phyloP scores from a whole-genome alignment of 2,113 vertebrate genomes.

The Ascaphus truei region DNA sequence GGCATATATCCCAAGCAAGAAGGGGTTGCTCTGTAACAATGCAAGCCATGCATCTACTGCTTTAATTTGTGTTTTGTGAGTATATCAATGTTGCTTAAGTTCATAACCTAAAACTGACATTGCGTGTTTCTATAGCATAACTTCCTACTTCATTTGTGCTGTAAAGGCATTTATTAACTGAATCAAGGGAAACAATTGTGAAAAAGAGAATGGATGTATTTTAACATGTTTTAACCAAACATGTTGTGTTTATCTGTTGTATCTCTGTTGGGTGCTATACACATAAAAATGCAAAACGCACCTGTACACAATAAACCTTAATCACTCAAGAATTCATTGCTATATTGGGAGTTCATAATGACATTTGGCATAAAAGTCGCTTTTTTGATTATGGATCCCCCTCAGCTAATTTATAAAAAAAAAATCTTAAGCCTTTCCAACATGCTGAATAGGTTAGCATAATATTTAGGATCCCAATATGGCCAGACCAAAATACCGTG shows the following conservation, averaged over 20 bases:
- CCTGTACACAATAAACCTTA: constrained; percentile 35
- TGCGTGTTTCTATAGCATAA: background rate
- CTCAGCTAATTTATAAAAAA: constrained; percentile 29
- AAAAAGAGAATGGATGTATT: background rate
- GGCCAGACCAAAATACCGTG: constrained; percentile 9
- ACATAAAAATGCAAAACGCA: constrained; percentile 25
- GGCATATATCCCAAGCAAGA: constrained; percentile 75
- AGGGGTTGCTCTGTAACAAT: constrained; percentile 54
- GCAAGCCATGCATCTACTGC: background rate
- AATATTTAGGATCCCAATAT: constrained; percentile 18
- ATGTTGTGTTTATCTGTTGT: constrained; percentile 4
- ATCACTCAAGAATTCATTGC: constrained; percentile 32
- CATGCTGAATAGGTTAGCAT: constrained; percentile 17
- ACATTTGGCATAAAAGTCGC: constrained; percentile 21
- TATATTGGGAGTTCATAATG: constrained; percentile 19
- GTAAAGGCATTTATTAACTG: background rate
- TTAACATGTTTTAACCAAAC: constrained; percentile 10
- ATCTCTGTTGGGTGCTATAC: constrained; percentile 29
- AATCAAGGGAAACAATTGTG: background rate
- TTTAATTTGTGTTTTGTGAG: no score
- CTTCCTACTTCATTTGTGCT: background rate
- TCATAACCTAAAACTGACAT: background rate
- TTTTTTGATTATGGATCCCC: constrained; percentile 22
- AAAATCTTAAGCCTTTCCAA: constrained; percentile 24
- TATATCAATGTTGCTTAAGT: background rate